These are phyloP conservation scores for Lasioglossum albipes DNA, from an alignment of 1,140 invertebrate genomes.

Conservation along the genomic window DNA sequence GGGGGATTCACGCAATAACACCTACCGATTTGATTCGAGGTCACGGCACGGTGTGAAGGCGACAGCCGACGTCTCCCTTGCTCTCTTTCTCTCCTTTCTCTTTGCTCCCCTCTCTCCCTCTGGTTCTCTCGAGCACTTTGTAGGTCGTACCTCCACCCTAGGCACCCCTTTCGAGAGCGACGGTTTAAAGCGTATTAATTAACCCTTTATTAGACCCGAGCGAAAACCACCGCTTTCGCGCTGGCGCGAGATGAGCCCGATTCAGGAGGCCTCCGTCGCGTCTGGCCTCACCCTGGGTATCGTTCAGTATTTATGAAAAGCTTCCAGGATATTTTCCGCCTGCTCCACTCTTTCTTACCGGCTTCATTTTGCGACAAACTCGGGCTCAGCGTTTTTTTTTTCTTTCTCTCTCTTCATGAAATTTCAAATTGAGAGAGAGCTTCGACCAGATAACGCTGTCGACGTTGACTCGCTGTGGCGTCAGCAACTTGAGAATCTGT, in stretches of 20 bases:
- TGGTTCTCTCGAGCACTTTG: constrained; percentile 53
- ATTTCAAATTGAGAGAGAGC: neutral
- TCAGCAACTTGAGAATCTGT: too few relatives aligned
- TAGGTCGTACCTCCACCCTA: constrained; percentile 57
- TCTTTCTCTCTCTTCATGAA: neutral
- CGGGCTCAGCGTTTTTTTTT: constrained; percentile 41
- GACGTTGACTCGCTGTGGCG: neutral
- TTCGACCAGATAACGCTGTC: neutral
- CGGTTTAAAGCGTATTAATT: constrained; percentile 79
- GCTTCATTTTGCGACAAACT: constrained; percentile 37
- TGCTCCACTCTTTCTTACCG: constrained; percentile 14
- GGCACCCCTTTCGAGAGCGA: constrained; percentile 63
- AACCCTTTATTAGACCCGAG: constrained; percentile 78
- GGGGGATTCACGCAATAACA: constrained; percentile 62
- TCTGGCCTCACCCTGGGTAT: constrained; percentile 66
- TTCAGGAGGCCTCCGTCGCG: constrained; percentile 63
- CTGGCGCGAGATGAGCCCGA: constrained; percentile 73
- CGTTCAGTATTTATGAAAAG: constrained; percentile 78
- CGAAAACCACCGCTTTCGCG: constrained; percentile 72
- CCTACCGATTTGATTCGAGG: constrained; percentile 60
- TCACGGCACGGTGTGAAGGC: constrained; percentile 54
- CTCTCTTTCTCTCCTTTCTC: neutral
- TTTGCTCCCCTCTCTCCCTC: constrained; percentile 40
- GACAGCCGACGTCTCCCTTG: constrained; percentile 46
- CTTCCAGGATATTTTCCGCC: constrained; percentile 61